Base-by-base conservation (phyloP, 2,888 invertebrate genomes). In the Morinoia aosen region DNA sequence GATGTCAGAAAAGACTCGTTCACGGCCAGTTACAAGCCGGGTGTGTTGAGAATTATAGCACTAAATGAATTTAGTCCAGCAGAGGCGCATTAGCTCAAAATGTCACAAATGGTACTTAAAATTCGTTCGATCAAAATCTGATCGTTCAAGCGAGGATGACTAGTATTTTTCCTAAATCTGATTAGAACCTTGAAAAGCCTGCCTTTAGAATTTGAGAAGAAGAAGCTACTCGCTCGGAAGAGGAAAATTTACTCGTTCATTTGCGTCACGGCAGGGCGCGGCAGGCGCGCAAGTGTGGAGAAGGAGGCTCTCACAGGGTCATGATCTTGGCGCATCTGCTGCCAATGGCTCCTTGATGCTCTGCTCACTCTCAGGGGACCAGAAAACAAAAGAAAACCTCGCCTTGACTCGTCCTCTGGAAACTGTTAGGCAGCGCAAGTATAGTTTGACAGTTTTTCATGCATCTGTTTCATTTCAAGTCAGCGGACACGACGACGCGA, bases 261-360 rank as follows among this genome's bases (percentile, higher is more conserved):
- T 76, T 76, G 76, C 76, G 76, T 76, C 76, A 76, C 25, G 33
- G 76, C 76, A 76, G 76, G 25, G 90, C 16, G 48, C 19, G 57
- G 93, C 93, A 33, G n/a, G 93, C 57, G 93, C 39, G 93, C 93
- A 93, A 93, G 93, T 93, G 93, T 48, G 57, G 93, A 39, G 57
- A 56, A 93, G 93, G 57, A 93, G 93, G n/a, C 93, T 93, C 93
- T 93, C 93, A 93, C 25, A 93, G 93, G 93, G 93, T 93, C 93
- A 48, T 93, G 93, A 93, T 93, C 93, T 93, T n/a, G 93, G 57
- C 93, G 58, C 93, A 93, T 93, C 93, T 93, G 93, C 93, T 57
- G 93, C 93, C 93, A 93, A 93, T 93, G 93, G 93, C 93, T 93
- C 48, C 93, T 93, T 93, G 93, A 93, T 93, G 93, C 93, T 93